A percentile compares a stretch with the other conserved stretches of the same genome.
phyloP scores from a whole-genome alignment of 2,113 vertebrate genomes.

The Boleophthalmus pectinirostris region DNA sequence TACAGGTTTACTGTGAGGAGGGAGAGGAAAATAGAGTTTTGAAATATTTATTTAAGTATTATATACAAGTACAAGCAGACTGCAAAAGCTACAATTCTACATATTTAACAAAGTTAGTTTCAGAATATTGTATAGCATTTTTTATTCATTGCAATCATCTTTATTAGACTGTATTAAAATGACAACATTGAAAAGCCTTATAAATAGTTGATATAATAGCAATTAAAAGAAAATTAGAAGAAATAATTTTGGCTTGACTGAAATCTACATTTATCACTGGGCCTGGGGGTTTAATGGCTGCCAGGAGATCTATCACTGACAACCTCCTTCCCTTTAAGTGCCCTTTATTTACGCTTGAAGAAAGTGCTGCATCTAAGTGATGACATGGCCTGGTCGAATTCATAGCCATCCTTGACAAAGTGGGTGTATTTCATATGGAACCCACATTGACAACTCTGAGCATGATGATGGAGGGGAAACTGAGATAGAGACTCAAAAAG shows the following conservation, averaged over 20 bases:
- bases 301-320: slow-evolving; percentile 3
- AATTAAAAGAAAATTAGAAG: too few relatives aligned
- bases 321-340: slow-evolving; percentile 9
- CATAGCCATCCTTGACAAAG: slow-evolving; percentile 14
- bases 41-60: not conserved
- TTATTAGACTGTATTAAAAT: not conserved
- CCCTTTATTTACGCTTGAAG: slow-evolving; percentile 21
- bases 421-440: slow-evolving; percentile 19
- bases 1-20: slow-evolving; percentile 88
- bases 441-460: slow-evolving; percentile 8
- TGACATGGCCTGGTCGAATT: slow-evolving; percentile 26
- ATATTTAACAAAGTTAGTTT: too few relatives aligned
- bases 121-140: too few relatives aligned
- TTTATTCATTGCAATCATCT: too few relatives aligned
- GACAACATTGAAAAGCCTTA: not conserved
- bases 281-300: slow-evolving; percentile 26
- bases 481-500: not conserved
- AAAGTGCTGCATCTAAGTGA: slow-evolving; percentile 20
- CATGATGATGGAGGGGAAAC: slow-evolving; percentile 26
- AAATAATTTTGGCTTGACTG: not conserved
- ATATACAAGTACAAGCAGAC: not conserved
- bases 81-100: not conserved
- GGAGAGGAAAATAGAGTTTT: not conserved
- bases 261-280: slow-evolving; percentile 19
- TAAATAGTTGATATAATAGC: too few relatives aligned